A percentile compares a stretch with the other conserved stretches of the same genome.
phyloP scores from a whole-genome alignment of 1,140 invertebrate genomes.

The Drosophila dunni region DNA sequence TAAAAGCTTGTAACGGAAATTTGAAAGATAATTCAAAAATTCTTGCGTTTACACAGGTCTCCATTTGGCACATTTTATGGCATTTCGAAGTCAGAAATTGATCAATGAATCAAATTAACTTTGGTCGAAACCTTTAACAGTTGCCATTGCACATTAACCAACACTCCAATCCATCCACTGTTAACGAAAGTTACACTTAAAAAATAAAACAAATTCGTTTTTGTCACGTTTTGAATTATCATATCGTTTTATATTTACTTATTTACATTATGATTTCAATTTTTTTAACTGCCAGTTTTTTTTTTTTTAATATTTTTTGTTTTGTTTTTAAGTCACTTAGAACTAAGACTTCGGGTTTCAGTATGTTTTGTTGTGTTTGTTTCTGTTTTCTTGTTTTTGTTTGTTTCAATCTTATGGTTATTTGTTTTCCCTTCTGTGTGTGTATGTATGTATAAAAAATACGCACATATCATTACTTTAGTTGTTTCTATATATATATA shows the following conservation, averaged over 20 bases:
- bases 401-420: slow-evolving; percentile 20
- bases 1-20: neutral
- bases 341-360: slow-evolving; percentile 45
- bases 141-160: neutral
- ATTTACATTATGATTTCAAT: slow-evolving; percentile 54
- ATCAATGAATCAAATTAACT: too few species aligned
- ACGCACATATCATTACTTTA: slow-evolving; percentile 36
- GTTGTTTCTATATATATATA: slow-evolving; percentile 6
- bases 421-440: slow-evolving; percentile 16
- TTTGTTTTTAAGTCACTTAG: slow-evolving; percentile 31
- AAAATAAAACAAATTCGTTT: slow-evolving; percentile 9
- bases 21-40: too few species aligned
- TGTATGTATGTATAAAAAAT: slow-evolving; percentile 42
- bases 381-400: slow-evolving; percentile 1
- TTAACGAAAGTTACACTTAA: slow-evolving; percentile 3
- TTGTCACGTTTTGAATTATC: slow-evolving; percentile 48
- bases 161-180: neutral
- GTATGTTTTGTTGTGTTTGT: slow-evolving; percentile 19
- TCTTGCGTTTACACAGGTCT: too few species aligned
- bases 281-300: slow-evolving; percentile 31
- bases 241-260: slow-evolving; percentile 51
- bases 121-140: neutral
- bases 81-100: too few species aligned
- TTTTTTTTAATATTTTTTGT: too few species aligned
- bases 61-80: too few species aligned